phyloP scores from a whole-genome alignment of 2,113 vertebrate species.

The Alethe diademata region DNA sequence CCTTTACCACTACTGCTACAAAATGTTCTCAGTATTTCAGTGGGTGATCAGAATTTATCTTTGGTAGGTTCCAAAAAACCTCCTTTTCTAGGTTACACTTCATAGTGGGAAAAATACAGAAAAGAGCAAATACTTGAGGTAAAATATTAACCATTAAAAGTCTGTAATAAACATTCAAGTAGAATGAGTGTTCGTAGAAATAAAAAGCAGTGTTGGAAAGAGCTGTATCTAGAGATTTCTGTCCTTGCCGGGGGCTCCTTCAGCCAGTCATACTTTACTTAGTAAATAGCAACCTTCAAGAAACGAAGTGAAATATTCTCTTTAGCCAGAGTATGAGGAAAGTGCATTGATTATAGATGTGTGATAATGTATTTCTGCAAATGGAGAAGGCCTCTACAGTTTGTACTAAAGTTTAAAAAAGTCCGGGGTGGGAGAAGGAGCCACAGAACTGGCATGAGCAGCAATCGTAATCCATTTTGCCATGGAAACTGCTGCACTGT shows the following conservation, averaged over 20 bases:
- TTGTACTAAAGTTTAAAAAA: conserved; percentile 19
- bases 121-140: background rate
- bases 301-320: background rate
- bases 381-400: background rate
- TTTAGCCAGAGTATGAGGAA: background rate
- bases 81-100: background rate
- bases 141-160: background rate
- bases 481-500: conserved; percentile 56
- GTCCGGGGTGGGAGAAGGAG: background rate
- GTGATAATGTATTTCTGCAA: background rate
- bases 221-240: background rate
- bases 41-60: background rate
- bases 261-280: background rate
- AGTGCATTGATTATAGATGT: background rate
- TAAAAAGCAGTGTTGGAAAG: background rate
- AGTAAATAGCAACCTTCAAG: background rate
- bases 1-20: background rate
- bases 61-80: background rate
- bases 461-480: conserved; percentile 28
- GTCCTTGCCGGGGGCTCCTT: background rate
- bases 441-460: background rate
- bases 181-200: background rate
- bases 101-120: background rate
- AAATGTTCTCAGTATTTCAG: background rate
- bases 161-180: background rate